Conservation (phyloP, 2,113 vertebrate species). For the Aptenodytes forsteri region DNA sequence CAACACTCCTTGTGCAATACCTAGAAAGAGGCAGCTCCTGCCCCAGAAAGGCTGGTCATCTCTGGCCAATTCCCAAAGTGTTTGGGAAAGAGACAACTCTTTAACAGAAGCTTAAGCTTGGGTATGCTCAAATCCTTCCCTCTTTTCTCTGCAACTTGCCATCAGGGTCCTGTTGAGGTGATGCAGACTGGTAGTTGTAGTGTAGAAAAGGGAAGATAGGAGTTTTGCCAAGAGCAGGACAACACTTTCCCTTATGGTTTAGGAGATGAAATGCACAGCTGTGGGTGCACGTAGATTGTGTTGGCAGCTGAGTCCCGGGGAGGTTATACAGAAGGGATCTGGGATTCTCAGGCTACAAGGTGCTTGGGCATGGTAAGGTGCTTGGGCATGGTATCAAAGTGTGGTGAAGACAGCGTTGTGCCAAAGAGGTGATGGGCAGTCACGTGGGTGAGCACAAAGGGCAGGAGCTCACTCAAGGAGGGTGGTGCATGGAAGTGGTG, state of each 20-base stretch:
- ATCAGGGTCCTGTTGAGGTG: accelerated
- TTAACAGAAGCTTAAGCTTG: not conserved
- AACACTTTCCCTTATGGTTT: not conserved
- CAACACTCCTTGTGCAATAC: not conserved
- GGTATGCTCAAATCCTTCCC: not conserved
- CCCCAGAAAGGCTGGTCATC: not conserved
- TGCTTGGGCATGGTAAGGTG: too few relatives aligned
- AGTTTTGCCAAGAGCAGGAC: not conserved
- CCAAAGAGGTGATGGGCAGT: not conserved
- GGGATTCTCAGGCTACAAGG: not conserved
- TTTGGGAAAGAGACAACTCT: not conserved
- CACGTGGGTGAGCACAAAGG: not conserved
- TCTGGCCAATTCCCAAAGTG: not conserved
- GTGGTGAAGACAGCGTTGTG: not conserved
- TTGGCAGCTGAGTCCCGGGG: accelerated
- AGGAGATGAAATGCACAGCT: not conserved
- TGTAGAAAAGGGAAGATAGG: not conserved
- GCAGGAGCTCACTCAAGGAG: accelerated
- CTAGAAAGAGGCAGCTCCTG: not conserved
- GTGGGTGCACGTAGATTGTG: accelerated
- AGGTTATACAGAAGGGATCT: not conserved
- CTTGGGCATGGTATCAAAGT: too few relatives aligned
- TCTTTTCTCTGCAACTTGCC: not conserved
- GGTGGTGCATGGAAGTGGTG: too few relatives aligned
- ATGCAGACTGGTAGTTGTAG: not conserved